phyloP scores from a whole-genome alignment of 2,113 vertebrate species.

The Centropus unirufus region DNA sequence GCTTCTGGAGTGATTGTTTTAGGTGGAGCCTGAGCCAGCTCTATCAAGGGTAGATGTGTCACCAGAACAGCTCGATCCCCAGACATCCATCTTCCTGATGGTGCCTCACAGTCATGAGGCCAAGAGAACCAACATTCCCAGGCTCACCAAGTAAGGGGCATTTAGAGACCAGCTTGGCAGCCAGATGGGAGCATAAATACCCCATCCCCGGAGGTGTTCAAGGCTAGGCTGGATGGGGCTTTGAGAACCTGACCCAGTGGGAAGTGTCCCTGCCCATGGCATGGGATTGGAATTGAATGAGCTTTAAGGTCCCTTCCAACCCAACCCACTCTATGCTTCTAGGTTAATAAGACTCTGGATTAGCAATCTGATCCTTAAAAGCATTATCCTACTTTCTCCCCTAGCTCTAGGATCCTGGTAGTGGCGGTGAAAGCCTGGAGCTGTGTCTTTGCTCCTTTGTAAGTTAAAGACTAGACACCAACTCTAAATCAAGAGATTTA shows the following conservation, averaged over 20 bases:
- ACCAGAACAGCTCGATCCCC: not conserved
- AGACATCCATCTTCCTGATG: not conserved
- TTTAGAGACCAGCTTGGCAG: not conserved
- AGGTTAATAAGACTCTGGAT: not conserved
- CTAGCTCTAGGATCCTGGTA: not conserved
- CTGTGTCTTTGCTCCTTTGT: not conserved
- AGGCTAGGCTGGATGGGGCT: too few relatives aligned
- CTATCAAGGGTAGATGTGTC: not conserved
- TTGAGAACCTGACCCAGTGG: too few relatives aligned
- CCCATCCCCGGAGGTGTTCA: too few relatives aligned
- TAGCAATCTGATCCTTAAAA: not conserved
- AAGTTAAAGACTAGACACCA: slow-evolving; percentile 27
- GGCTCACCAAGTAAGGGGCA: not conserved
- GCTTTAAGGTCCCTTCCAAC: too few relatives aligned
- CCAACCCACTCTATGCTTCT: too few relatives aligned
- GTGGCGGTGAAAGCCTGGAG: not conserved
- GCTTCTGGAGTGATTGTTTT: accelerated
- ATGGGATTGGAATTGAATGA: too few relatives aligned
- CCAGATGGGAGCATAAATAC: not conserved
- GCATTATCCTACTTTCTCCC: not conserved
- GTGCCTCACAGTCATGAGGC: not conserved
- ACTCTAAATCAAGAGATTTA: not conserved
- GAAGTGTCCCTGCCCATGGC: too few relatives aligned
- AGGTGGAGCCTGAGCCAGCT: not conserved
- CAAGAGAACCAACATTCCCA: accelerated